phyloP scores from a whole-genome alignment of 1,140 invertebrate species.

The Drosophila repleta region DNA sequence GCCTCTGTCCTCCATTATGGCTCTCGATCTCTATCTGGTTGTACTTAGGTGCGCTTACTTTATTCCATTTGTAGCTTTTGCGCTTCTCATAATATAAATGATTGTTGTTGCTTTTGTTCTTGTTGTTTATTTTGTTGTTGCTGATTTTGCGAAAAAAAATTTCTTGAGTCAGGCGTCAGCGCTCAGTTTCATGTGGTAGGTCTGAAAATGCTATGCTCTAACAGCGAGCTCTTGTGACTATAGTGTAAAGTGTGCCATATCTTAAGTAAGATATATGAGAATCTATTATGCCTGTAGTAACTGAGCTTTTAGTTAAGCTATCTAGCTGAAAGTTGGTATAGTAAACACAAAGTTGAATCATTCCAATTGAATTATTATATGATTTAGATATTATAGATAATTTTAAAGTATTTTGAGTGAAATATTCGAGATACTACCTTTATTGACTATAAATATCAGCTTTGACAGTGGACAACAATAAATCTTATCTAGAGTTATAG shows the following conservation, averaged over 20 bases:
- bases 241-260: not conserved
- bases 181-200: constrained; percentile 64
- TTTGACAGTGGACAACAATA: no score
- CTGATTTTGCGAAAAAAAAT: constrained; percentile 37
- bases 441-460: no score
- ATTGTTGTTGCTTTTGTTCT: constrained; percentile 16
- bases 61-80: constrained; percentile 34
- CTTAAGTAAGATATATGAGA: not conserved
- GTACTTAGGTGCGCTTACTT: constrained; percentile 17
- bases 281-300: no score
- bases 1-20: not conserved
- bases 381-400: no score
- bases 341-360: no score
- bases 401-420: no score
- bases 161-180: constrained; percentile 33
- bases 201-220: constrained; percentile 29
- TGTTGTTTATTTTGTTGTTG: not conserved
- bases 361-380: no score
- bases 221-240: not conserved
- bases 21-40: not conserved
- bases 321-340: no score
- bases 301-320: no score
- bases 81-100: constrained; percentile 48
- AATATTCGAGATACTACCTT: no score
- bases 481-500: no score